Percentiles rank a stretch among this genome's conserved stretches.
Evolutionary conservation across 2,888 invertebrate genomes (phyloP).

Genomic region (Iselma pallidipennis): DNA sequence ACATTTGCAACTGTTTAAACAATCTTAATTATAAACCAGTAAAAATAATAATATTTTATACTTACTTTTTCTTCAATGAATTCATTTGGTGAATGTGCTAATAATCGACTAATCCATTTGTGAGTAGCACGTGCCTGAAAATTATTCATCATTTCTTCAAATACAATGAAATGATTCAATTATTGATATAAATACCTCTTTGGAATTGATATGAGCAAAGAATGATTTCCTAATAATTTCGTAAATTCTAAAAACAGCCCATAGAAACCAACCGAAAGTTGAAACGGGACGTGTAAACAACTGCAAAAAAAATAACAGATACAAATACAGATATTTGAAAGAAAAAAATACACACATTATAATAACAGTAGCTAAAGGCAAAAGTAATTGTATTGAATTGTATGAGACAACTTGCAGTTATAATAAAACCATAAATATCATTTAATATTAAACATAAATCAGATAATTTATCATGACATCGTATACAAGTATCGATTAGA

Average conservation of each 20-base stretch:
- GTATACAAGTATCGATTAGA: not conserved
- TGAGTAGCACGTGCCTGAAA: not conserved
- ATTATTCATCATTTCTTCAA: not conserved
- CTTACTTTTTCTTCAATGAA: not conserved
- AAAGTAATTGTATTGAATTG: not conserved
- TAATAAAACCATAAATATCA: not conserved
- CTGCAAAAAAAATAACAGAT: not conserved
- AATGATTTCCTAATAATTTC: not conserved
- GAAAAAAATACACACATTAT: not conserved
- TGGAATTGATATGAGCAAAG: not conserved
- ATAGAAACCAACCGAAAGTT: not conserved
- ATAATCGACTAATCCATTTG: not conserved
- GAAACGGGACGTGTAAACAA: not conserved
- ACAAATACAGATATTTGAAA: not conserved
- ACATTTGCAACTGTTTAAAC: not conserved
- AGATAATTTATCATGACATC: not conserved
- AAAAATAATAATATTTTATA: not conserved
- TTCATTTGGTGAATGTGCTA: not conserved
- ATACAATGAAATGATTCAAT: too few species aligned
- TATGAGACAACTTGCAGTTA: not conserved
- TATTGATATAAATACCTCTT: not conserved
- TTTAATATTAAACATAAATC: not conserved
- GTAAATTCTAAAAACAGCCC: not conserved
- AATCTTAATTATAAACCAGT: not conserved
- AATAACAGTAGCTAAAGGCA: not conserved